Conservation (phyloP, 2,113 vertebrate genomes). For the Marmota flaviventris region DNA sequence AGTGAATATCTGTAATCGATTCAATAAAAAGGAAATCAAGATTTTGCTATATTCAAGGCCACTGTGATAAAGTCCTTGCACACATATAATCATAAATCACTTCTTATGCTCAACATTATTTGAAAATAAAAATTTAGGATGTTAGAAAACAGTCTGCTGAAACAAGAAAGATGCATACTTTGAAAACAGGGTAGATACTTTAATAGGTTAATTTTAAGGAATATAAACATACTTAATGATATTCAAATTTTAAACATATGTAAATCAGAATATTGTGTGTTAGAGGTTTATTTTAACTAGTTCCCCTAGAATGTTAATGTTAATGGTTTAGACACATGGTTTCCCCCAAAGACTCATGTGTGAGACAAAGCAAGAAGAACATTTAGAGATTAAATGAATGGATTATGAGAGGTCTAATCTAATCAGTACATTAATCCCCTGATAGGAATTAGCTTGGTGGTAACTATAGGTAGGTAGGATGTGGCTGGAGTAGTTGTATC, state of each 20-base stretch:
- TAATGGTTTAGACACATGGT: too few relatives aligned
- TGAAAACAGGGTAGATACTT: not conserved
- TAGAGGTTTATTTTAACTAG: not conserved
- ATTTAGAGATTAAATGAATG: too few relatives aligned
- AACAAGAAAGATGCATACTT: not conserved
- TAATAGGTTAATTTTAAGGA: constrained; percentile 10
- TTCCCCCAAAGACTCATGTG: too few relatives aligned
- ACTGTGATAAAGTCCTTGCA: not conserved
- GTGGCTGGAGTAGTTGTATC: too few relatives aligned
- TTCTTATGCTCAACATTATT: not conserved
- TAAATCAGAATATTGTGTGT: not conserved
- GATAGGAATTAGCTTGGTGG: too few relatives aligned
- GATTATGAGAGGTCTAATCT: too few relatives aligned
- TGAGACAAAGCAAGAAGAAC: too few relatives aligned
- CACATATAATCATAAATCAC: not conserved
- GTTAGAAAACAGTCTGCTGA: not conserved
- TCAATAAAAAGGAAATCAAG: not conserved
- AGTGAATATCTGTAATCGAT: not conserved
- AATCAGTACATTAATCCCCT: too few relatives aligned
- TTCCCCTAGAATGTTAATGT: not conserved
- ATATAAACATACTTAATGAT: not conserved
- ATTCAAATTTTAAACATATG: not conserved
- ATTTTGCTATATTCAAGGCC: not conserved
- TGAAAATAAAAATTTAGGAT: not conserved
- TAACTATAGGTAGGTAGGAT: too few relatives aligned